These are phyloP conservation scores for Ptychoptera albimana DNA, from an alignment of 2,888 invertebrate species.

Conservation along the genomic window DNA sequence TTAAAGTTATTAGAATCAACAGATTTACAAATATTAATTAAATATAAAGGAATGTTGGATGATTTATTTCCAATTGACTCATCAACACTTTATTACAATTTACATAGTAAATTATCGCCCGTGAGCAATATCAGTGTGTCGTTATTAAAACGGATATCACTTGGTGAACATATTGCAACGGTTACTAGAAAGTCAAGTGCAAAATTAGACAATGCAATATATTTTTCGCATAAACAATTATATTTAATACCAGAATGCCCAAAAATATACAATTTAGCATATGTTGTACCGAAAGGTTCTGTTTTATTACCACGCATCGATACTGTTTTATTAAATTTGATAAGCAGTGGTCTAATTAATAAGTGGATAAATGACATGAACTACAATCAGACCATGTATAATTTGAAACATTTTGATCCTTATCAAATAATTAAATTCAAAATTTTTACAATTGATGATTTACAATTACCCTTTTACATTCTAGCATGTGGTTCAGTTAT, in stretches of 20 bases:
- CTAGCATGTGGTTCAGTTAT: constrained; percentile 20
- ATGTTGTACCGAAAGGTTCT: constrained; percentile 21
- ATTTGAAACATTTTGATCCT: constrained; percentile 13
- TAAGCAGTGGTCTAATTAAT: constrained; percentile 22
- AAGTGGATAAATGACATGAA: constrained; percentile 24
- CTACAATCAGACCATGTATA: constrained; percentile 18
- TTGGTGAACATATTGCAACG: constrained; percentile 18
- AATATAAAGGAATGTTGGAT: constrained; percentile 27
- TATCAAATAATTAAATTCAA: constrained; percentile 19
- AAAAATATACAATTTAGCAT: constrained; percentile 25
- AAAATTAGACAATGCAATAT: constrained; percentile 19
- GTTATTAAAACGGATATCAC: constrained; percentile 17
- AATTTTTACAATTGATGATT: constrained; percentile 21
- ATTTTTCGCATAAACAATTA: constrained; percentile 19
- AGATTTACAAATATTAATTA: constrained; percentile 22
- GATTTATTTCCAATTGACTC: constrained; percentile 24
- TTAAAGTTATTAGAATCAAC: constrained; percentile 24
- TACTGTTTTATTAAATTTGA: constrained; percentile 18
- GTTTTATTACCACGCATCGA: constrained; percentile 21
- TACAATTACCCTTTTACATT: constrained; percentile 26
- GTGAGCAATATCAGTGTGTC: constrained; percentile 18
- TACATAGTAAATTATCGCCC: constrained; percentile 20
- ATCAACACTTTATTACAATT: constrained; percentile 19
- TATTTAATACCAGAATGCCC: constrained; percentile 29
- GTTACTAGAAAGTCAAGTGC: constrained; percentile 22